Percentiles rank a stretch among this genome's conserved stretches.
Conservation (phyloP, 2,797 vertebrate species). For the Diglossa cyanea region DNA sequence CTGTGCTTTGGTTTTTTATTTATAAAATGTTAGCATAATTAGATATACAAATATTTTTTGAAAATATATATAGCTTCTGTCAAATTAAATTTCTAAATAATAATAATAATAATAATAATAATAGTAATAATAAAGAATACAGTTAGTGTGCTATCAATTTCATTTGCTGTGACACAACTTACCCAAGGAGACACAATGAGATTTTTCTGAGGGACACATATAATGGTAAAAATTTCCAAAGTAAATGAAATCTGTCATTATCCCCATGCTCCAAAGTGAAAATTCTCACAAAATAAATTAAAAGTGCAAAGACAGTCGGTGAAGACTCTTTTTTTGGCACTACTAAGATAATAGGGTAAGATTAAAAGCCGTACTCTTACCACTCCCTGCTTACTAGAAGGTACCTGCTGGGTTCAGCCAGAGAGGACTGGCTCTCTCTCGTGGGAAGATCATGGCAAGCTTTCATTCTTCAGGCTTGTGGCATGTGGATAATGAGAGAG, state of each 20-base stretch:
- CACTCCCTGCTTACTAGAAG: neutral
- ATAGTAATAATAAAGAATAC: neutral
- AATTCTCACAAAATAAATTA: neutral
- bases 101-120: neutral
- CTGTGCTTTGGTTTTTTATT: neutral
- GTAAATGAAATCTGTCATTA: neutral
- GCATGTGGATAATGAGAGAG: neutral
- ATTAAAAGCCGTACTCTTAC: neutral
- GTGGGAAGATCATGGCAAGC: neutral
- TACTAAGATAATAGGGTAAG: neutral
- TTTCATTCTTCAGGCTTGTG: neutral
- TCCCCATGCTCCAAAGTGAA: neutral
- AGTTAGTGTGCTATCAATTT: neutral
- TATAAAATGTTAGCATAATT: neutral
- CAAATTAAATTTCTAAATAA: neutral
- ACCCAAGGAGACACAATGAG: neutral
- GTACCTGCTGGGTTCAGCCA: neutral
- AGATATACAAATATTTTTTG: neutral
- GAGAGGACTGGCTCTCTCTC: neutral
- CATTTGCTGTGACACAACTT: neutral
- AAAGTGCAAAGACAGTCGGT: neutral
- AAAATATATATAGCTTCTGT: neutral
- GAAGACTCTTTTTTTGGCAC: neutral
- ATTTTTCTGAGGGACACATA: neutral
- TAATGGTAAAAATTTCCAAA: neutral